Base-by-base conservation (phyloP, 2,888 invertebrate genomes). In the Zygaena filipendulae region DNA sequence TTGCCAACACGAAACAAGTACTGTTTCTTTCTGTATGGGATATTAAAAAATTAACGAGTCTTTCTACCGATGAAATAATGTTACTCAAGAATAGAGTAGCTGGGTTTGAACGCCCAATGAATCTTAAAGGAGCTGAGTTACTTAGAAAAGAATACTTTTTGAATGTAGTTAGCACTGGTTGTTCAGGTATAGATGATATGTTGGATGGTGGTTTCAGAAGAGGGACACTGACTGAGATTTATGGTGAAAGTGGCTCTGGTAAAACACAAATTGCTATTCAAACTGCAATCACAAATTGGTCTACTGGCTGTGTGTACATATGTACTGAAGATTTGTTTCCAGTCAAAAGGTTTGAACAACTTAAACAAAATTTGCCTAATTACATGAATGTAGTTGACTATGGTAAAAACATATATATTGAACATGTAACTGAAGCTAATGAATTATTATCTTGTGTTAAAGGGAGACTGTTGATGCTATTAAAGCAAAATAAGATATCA, bases 201-300 rank as follows among this genome's bases (percentile, higher is more conserved):
- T 57, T 89, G 11, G 61, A 68, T 42, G 91, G 91, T 31, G 93
- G 93, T 14, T 74, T 92, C 32, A 68, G 85, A 23, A 67, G 68
- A 41, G 82, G 84, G 38, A 87, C 89, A 13, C 80, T 93, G 27
- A 88, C 87, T 30, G 92, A 93, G 79, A 72, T 94, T 43, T 86
- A 83, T 55, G 93, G 92, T n/a, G 86, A 87, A 59, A 90, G 90
- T 69, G 89, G 90, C 9, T 82, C 84, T 44, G 92, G 92, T 4
- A 93, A 93, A 75, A 92, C 92, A 1, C 93, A 93, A 58, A 52
- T 92, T 22, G 88, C 86, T 40, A 67, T 93, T 26, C 91, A 91
- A 62, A 59, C 90, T 13, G 82, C 87, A 18, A 63, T 90, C 11
- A 82, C 82, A 33, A 84, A 84, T 35, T 90, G 90, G 62, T 60